Conservation (phyloP, 2,797 vertebrate genomes). For the Hirundo rustica region DNA sequence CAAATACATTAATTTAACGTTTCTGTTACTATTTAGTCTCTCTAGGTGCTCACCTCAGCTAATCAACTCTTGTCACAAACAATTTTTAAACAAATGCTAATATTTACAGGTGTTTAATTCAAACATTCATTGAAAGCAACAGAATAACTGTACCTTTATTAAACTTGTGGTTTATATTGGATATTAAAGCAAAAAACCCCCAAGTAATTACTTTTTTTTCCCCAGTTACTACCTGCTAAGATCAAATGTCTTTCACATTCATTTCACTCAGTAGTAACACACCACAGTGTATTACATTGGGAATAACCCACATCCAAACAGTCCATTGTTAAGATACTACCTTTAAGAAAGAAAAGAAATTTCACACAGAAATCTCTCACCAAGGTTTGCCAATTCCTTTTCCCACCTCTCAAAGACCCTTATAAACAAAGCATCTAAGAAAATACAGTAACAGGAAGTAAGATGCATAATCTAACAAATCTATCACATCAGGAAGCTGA, state of each 20-base stretch:
- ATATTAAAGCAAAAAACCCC: accelerated
- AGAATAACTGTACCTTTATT: background rate
- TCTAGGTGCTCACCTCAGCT: background rate
- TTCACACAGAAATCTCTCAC: background rate
- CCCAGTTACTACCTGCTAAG: background rate
- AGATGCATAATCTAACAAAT: background rate
- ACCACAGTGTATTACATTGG: background rate
- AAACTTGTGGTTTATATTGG: background rate
- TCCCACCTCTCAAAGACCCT: background rate
- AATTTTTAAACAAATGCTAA: background rate
- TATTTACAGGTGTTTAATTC: constrained; percentile 8
- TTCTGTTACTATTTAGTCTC: background rate
- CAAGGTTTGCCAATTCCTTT: background rate
- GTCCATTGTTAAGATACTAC: background rate
- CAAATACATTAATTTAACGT: background rate
- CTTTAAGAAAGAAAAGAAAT: background rate
- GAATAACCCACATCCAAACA: background rate
- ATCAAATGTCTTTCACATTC: background rate
- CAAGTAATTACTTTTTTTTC: background rate
- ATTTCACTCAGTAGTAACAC: background rate
- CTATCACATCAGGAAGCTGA: background rate
- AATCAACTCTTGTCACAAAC: background rate
- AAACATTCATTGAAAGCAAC: background rate
- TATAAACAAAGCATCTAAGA: background rate
- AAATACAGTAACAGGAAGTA: background rate